Base-by-base conservation (phyloP, 2,797 vertebrate genomes). In the Sphaeramia orbicularis region DNA sequence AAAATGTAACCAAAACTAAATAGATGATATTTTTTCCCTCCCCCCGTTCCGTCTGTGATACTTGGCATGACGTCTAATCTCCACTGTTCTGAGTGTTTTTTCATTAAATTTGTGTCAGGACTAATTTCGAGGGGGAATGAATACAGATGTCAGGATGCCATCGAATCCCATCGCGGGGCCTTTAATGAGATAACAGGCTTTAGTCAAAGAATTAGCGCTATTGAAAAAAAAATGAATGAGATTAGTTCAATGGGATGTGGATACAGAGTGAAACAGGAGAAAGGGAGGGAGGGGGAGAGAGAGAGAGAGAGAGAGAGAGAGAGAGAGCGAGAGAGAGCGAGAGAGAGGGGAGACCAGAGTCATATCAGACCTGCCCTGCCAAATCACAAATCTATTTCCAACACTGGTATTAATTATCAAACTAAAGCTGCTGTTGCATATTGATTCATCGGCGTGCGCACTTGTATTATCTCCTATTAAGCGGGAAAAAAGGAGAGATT, bases 111-210 rank as follows among this genome's bases (percentile, higher is more conserved):
- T 84, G 80, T 93, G 93, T 93, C 92, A 91, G 80, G 88, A 88
- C 92, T 93, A 84, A 93, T 95, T 94, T 93, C 41, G 74, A 53
- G 76, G 76, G 30, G 69, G 78, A 85, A 91, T 89, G 87, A 94
- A 94, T 92, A 90, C 94, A 93, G 92, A 94, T 93, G 92, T 94
- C 93, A 94, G 91, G 86, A 87, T 87, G 92, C 90, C 90, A 93
- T 93, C 86, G 67, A 89, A 91, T 92, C 92, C 90, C 90, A 89
- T 92, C 87, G 74, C 69, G 74, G 77, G 87, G 79, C 81, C 80
- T 87, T 91, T 91, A 91, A 93, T 89, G 89, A 94, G 93, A 94
- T 94, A 94, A 94, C 93, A 92, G 87, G 93, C 91, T 94, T 94
- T 92, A 90, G 89, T 91, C 74, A 81, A 91, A 93, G 93, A 93